These are phyloP conservation scores for Leptosomus discolor DNA, from an alignment of 2,113 vertebrate genomes.

Conservation along the genomic window DNA sequence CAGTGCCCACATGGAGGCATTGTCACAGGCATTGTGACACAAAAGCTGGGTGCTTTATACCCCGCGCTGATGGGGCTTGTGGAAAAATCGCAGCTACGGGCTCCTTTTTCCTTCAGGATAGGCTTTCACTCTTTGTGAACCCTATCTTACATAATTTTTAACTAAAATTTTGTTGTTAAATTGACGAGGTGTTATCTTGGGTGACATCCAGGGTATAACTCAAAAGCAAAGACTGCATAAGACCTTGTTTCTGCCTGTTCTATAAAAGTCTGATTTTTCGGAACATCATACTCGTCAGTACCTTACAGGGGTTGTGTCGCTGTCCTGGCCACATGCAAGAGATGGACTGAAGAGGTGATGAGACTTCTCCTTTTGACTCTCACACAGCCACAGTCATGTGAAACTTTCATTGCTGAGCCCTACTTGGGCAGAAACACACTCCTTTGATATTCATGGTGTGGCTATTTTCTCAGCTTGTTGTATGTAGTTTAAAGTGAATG, in stretches of 20 bases:
- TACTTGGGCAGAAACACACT: background rate
- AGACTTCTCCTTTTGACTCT: background rate
- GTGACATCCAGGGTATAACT: background rate
- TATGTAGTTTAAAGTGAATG: accelerated
- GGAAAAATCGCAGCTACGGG: background rate
- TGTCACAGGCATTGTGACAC: background rate
- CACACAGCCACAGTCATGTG: background rate
- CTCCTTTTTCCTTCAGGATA: background rate
- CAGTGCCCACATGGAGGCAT: background rate
- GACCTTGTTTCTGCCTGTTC: background rate
- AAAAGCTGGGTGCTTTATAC: background rate
- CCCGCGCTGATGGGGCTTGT: background rate
- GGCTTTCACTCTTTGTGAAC: background rate
- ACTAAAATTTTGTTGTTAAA: background rate
- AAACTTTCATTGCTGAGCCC: background rate
- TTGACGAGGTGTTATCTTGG: background rate
- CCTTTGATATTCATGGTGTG: background rate
- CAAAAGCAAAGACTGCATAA: background rate
- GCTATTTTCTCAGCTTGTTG: background rate
- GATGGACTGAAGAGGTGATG: background rate
- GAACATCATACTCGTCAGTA: background rate
- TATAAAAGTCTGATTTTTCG: background rate
- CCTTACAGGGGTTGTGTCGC: background rate
- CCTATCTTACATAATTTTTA: background rate
- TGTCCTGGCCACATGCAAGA: background rate